Evolutionary conservation across 2,888 invertebrate species (phyloP).

Genomic region (Hedya salicella): DNA sequence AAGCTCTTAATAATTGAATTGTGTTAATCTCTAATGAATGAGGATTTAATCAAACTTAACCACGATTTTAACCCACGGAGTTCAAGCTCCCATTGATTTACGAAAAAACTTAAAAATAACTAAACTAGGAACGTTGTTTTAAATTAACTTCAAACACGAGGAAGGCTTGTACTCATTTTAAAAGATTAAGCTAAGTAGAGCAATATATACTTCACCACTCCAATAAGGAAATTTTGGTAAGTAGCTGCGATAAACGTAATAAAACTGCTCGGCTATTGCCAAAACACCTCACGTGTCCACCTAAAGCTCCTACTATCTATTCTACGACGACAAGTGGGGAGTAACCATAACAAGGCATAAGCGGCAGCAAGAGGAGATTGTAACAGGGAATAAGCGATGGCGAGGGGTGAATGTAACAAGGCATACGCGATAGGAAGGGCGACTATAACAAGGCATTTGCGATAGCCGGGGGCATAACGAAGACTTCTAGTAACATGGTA

Average conservation of each 20-base stretch:
- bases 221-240: constrained; percentile 10
- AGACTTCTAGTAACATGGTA: no score
- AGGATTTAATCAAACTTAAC: no score
- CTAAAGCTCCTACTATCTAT: not conserved
- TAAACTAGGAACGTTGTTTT: not conserved
- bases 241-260: constrained; percentile 14
- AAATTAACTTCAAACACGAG: not conserved
- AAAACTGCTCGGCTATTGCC: constrained; percentile 6
- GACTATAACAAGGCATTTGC: no score
- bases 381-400: no score
- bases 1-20: no score
- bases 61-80: no score
- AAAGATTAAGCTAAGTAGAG: constrained; percentile 11
- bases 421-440: no score
- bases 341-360: not conserved
- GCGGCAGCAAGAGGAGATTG: not conserved
- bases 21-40: no score
- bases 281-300: constrained; percentile 19
- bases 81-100: no score
- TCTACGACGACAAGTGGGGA: not conserved
- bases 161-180: not conserved
- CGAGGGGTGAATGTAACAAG: not conserved
- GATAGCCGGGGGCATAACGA: no score
- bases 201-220: constrained; percentile 7
- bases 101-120: not conserved